Evolutionary conservation across 2,113 vertebrate species (phyloP), one percentile per base, ranked within the genome.

Genomic region (Chloropsis cyanopogon): DNA sequence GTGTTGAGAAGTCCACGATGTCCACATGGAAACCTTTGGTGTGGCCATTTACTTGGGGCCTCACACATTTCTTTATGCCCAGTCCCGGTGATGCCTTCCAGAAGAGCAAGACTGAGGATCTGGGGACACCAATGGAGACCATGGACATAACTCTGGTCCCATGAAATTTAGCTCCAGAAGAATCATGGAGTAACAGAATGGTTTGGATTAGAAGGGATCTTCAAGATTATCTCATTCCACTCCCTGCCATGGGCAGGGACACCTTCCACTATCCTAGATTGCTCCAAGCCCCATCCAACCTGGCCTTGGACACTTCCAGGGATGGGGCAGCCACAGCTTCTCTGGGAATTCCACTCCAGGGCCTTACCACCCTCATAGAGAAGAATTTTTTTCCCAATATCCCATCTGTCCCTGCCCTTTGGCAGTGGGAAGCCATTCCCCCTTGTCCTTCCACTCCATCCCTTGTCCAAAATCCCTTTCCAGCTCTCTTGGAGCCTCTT

Each of bases 31-130:
- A 82, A 56, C 8, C 19, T 76, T 52, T 56, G 10, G 33, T 42
- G 3, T 17, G 8, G 5, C 1, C 1, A 4, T 50, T 82, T 54
- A 1, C 17, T 4, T 3, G 10, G 14, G 16, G 1, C 7, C 54
- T 47, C 44, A 33, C 1, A 0, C 0, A 0, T 60, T 47, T n/a
- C 12, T 29, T 29, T 14, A 8, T 42, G 26, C 9, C 23, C 7
- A 6, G 23, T 12, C 12, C 26, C 33, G 31, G 14, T 50, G 41
- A 12, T 72, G 31, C 5, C n/a, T 87, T 77, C 47, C 25, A 42
- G 37, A 75, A 75, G 25, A 25, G 2, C 25, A 63, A 53, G 28
- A 10, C 25, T 50, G 47, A 65, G 46, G 24, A 22, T 16, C 15
- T 22, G n/a, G 37, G 31, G 33, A 59, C 7, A 21, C 8, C 14